Base-by-base conservation (phyloP, 2,113 vertebrate genomes). In the Anoura caudifer region DNA sequence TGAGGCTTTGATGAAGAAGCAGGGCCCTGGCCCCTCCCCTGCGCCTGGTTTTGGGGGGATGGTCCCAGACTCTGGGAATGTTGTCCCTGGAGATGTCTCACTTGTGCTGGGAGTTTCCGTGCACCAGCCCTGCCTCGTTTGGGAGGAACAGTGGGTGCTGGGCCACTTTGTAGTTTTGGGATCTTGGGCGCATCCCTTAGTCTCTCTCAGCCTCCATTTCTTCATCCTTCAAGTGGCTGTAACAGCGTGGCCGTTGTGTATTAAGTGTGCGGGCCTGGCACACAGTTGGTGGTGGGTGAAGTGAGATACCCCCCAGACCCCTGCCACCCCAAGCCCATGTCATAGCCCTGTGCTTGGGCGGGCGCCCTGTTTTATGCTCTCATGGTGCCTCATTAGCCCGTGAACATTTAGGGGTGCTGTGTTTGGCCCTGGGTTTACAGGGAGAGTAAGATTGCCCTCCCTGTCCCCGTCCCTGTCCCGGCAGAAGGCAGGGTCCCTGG, bases 291-390 rank as follows among this genome's bases (percentile, higher is more conserved):
- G 10, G n/a, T 5, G 5, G 38, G 31, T 0, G 14, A 19, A 15
- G 19, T 4, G 38, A 9, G 36, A 26, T 17, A 22, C 33, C 22
- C 33, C 38, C 8, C 31, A 11, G 14, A 0, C 1, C 50, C 16
- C 41, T 11, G 1, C 1, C 69, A 4, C n/a, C n/a, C 38, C 0
- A 0, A 59, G 13, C 47, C 26, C 7, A 2, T 0, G 3, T 28
- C 61, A 6, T 7, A 11, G 47, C 86, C 52, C 13, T 22, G 47
- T 7, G 19, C 4, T 10, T 24, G 22, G 22, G 0, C 1, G 11
- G 50, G 22, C 3, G 0, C 56, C 15, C 33, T 33, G 22, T 28
- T 45, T 14, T 31, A 9, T 70, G 43, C 7, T 19, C 13, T 26
- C 17, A 0, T 17, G 77, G 22, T 2, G 0, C 33, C n/a, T 33